Evolutionary conservation across 1,140 invertebrate genomes (phyloP).

Genomic region (Dufourea novaeangliae): DNA sequence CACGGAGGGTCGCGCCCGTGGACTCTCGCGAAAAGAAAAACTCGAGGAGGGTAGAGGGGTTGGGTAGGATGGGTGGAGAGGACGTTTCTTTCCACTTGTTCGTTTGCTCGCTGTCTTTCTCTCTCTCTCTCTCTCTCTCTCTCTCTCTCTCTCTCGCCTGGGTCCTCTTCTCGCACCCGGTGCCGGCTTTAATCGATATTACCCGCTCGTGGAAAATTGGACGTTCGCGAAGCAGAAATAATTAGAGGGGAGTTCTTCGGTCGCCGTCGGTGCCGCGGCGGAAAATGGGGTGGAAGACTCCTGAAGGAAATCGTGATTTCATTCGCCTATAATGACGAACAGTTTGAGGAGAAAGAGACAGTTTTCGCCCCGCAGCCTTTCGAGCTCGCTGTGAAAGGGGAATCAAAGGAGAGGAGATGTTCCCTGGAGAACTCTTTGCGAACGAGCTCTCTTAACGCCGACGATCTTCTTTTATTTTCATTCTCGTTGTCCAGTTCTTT

Average conservation of each 20-base stretch:
- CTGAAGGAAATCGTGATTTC: constrained; percentile 40
- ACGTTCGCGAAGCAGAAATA: constrained; percentile 31
- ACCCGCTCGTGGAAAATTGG: constrained; percentile 32
- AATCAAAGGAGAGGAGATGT: constrained; percentile 1
- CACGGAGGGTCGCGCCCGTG: background rate
- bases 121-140: too few relatives aligned
- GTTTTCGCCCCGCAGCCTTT: background rate
- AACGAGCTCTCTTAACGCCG: background rate
- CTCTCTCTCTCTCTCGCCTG: too few relatives aligned
- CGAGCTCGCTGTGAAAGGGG: background rate
- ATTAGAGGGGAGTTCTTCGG: constrained; percentile 22
- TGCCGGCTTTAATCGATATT: constrained; percentile 41
- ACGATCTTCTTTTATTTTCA: background rate
- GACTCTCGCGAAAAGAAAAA: constrained; percentile 3
- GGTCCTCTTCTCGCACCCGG: background rate
- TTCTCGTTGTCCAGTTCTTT: background rate
- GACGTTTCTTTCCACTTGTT: background rate
- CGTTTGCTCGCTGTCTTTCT: constrained; percentile 6
- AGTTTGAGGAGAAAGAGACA: constrained; percentile 8
- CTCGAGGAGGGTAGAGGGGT: background rate
- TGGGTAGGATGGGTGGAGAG: background rate
- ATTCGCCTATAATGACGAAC: constrained; percentile 28
- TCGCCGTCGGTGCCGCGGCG: background rate
- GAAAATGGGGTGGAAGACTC: constrained; percentile 6
- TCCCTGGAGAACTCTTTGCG: background rate